A percentile compares a stretch with the other conserved stretches of the same genome.
Conservation (phyloP, 2,113 vertebrate species). For the Hystrix brachyura region DNA sequence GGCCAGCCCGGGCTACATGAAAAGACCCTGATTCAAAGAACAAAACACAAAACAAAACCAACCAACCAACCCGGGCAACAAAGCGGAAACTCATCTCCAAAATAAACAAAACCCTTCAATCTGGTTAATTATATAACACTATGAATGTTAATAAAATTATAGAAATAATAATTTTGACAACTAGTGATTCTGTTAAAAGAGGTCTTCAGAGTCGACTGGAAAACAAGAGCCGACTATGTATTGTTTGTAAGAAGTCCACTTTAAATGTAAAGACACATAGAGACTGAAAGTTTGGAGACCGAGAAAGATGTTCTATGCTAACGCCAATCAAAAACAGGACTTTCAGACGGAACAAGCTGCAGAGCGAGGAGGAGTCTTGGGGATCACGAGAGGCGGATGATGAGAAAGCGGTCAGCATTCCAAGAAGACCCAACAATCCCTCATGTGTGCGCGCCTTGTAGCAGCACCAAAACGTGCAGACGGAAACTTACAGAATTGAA, state of each 20-base stretch:
- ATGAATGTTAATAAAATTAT: neutral
- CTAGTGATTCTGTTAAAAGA: neutral
- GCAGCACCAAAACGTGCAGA: neutral
- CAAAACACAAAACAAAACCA: too few species aligned
- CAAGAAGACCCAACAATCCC: neutral
- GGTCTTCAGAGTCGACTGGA: neutral
- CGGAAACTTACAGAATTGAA: neutral
- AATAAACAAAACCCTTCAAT: neutral
- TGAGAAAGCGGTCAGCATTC: neutral
- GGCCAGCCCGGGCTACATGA: too few species aligned
- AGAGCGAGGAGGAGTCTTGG: neutral
- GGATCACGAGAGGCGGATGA: neutral
- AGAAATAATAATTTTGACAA: neutral
- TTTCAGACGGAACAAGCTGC: neutral
- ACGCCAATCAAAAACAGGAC: neutral
- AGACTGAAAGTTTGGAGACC: neutral
- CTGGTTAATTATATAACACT: neutral
- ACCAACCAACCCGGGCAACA: too few species aligned
- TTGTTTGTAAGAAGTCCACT: neutral
- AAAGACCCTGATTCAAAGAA: too few species aligned
- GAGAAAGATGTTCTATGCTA: neutral
- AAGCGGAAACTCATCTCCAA: too few species aligned
- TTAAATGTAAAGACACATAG: neutral
- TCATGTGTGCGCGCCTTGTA: neutral
- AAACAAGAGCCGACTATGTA: too few species aligned